A percentile compares a stretch with the other conserved stretches of the same genome.
phyloP scores from a whole-genome alignment of 2,797 vertebrate species.

The Scolopax rusticola region DNA sequence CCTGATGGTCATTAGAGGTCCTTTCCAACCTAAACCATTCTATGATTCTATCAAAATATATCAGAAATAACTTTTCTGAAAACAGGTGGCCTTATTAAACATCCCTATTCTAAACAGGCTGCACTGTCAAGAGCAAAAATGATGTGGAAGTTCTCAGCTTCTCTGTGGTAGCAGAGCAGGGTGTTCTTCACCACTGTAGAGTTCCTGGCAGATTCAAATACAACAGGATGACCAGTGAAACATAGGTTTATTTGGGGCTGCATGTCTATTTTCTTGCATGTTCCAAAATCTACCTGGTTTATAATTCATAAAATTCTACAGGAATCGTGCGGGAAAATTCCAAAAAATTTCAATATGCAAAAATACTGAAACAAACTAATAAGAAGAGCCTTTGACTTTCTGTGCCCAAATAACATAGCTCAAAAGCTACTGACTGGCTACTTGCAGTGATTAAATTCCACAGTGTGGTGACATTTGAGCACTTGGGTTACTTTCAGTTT shows the following conservation, averaged over 20 bases:
- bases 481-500: background rate
- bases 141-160: background rate
- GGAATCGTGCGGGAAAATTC: background rate
- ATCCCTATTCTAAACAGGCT: background rate
- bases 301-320: background rate
- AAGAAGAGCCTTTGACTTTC: background rate
- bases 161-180: fast-evolving
- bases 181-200: background rate
- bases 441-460: background rate
- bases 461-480: background rate
- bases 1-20: background rate
- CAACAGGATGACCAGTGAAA: background rate
- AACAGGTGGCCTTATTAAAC: background rate
- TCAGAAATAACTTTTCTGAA: background rate
- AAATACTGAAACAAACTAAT: background rate
- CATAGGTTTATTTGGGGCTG: no score
- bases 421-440: background rate
- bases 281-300: background rate
- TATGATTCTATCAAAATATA: background rate
- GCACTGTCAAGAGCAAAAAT: background rate
- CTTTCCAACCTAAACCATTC: background rate
- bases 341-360: background rate
- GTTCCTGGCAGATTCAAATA: background rate
- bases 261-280: background rate
- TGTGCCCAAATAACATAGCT: background rate